A percentile compares a stretch with the other conserved stretches of the same genome.
These are phyloP conservation scores for Tridacna gigas DNA, from an alignment of 2,888 invertebrate genomes.

Conservation along the genomic window DNA sequence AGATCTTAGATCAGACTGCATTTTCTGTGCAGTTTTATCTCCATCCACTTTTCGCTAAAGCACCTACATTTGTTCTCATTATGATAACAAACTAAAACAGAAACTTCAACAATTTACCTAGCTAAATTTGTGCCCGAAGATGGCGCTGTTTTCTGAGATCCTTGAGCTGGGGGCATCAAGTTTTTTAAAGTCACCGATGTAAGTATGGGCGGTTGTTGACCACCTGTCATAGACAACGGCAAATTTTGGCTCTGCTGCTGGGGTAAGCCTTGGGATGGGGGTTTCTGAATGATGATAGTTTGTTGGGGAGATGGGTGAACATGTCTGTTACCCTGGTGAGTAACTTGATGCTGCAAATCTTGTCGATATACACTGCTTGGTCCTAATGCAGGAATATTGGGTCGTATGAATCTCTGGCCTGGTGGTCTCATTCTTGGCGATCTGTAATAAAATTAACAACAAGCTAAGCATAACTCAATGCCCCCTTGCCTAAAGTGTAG, in stretches of 20 bases:
- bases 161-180: conserved; percentile 53
- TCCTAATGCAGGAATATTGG: neutral
- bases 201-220: conserved; percentile 7
- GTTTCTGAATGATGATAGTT: conserved; percentile 6
- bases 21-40: no score
- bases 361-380: conserved; percentile 5
- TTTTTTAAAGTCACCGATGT: conserved; percentile 38
- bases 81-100: neutral
- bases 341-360: neutral
- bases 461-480: no score
- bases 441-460: neutral
- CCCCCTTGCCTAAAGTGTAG: no score
- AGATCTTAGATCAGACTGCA: no score
- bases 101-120: neutral
- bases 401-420: neutral
- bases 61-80: no score
- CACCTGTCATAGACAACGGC: neutral
- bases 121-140: conserved; percentile 22
- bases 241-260: neutral
- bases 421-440: neutral
- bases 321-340: conserved; percentile 5
- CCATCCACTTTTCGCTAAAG: no score
- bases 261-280: neutral
- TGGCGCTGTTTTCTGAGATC: conserved; percentile 6
- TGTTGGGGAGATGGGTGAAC: neutral